Conservation (phyloP, 2,888 invertebrate species). For the Carpatolechia fugitivella region DNA sequence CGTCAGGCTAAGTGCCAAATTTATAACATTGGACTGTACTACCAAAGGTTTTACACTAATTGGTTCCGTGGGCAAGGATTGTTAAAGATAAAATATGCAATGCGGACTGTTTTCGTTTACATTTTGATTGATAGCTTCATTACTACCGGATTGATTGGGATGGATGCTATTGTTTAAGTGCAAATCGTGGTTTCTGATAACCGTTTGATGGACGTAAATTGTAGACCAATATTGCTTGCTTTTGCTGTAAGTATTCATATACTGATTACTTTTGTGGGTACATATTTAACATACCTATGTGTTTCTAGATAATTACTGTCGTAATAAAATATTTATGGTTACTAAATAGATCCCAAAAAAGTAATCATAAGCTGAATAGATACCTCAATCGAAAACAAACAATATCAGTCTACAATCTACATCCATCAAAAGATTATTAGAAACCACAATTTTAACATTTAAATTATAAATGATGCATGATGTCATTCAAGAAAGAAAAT, state of each 20-base stretch:
- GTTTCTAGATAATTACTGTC: too few species aligned
- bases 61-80: constrained; percentile 73
- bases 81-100: constrained; percentile 78
- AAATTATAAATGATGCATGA: too few species aligned
- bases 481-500: too few species aligned
- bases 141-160: constrained; percentile 48
- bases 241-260: background rate
- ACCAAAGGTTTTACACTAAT: constrained; percentile 74
- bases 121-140: constrained; percentile 74
- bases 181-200: constrained; percentile 9
- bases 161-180: constrained; percentile 23
- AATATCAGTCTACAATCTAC: too few species aligned
- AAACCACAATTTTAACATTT: too few species aligned
- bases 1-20: constrained; percentile 79
- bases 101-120: constrained; percentile 73
- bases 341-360: too few species aligned
- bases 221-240: background rate
- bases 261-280: too few species aligned
- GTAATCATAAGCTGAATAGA: too few species aligned
- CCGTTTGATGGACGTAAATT: constrained; percentile 4
- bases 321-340: too few species aligned
- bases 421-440: too few species aligned
- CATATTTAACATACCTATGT: too few species aligned
- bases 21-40: constrained; percentile 71
- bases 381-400: too few species aligned